Evolutionary conservation across 2,113 vertebrate species (phyloP).

Genomic region (cattle (Bos taurus)): DNA sequence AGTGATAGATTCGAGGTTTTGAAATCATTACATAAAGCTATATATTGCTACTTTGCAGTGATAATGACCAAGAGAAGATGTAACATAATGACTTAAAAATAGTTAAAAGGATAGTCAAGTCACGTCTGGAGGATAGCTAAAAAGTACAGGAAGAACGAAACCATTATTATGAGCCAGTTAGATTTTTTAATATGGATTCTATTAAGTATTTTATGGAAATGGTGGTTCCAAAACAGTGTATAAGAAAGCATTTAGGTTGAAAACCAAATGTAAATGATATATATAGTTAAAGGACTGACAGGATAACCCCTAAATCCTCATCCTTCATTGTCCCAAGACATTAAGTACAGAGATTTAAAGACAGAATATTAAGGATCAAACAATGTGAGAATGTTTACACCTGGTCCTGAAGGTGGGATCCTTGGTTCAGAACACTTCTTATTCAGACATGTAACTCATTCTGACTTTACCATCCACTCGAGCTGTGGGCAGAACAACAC

Average conservation of each 20-base stretch:
- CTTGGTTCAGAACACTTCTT: neutral
- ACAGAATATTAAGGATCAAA: neutral
- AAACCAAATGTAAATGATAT: neutral
- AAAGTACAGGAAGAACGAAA: neutral
- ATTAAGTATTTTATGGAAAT: slow-evolving; percentile 8
- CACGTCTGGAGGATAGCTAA: neutral
- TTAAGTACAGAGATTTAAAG: neutral
- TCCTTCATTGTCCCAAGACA: neutral
- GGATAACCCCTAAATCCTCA: neutral
- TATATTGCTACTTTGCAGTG: neutral
- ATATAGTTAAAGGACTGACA: neutral
- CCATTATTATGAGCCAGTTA: neutral
- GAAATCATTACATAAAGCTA: slow-evolving; percentile 7
- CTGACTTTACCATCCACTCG: neutral
- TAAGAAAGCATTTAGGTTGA: neutral
- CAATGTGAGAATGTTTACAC: neutral
- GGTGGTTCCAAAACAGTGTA: neutral
- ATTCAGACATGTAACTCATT: neutral
- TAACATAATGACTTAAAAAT: slow-evolving; percentile 36
- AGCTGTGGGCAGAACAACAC: neutral
- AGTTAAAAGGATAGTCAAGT: neutral
- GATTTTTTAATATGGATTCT: neutral
- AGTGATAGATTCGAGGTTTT: neutral
- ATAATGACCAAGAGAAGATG: slow-evolving; percentile 32
- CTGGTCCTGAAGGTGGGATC: neutral